Percentiles rank a stretch among this genome's conserved stretches.
phyloP scores from a whole-genome alignment of 2,797 vertebrate species.

The Schizothorax lantsangensis region DNA sequence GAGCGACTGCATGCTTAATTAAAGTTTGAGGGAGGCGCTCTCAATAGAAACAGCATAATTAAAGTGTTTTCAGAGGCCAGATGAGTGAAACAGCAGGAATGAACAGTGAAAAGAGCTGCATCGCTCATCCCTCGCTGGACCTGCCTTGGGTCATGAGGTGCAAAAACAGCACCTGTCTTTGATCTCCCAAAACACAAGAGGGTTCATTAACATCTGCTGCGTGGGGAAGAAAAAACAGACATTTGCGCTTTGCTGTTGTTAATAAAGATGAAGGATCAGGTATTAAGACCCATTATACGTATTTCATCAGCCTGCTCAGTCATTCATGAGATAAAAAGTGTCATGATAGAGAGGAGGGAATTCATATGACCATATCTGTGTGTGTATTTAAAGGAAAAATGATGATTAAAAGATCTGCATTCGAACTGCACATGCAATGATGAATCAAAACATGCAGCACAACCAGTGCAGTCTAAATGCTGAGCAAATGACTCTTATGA shows the following conservation, averaged over 20 bases:
- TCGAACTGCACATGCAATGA: background rate
- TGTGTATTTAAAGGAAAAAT: background rate
- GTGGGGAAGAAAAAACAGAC: background rate
- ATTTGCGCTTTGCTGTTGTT: background rate
- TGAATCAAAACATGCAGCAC: background rate
- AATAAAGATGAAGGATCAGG: background rate
- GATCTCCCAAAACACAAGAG: slow-evolving; percentile 25
- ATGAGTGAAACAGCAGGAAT: background rate
- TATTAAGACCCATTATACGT: background rate
- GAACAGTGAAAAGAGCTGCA: background rate
- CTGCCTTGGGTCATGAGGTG: slow-evolving; percentile 40
- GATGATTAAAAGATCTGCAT: background rate
- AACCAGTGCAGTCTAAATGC: background rate
- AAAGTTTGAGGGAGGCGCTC: slow-evolving; percentile 68
- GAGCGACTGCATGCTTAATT: slow-evolving; percentile 78
- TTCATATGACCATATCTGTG: background rate
- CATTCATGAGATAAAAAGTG: background rate
- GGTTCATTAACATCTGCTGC: slow-evolving; percentile 9
- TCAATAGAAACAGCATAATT: slow-evolving; percentile 76
- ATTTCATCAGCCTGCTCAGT: background rate
- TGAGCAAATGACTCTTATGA: background rate
- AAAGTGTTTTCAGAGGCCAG: slow-evolving; percentile 53
- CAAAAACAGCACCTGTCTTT: slow-evolving; percentile 54
- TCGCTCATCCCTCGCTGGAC: slow-evolving; percentile 17
- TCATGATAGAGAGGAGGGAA: background rate